Base-by-base conservation (phyloP, 2,113 vertebrate species). In the Cnemophilus loriae region DNA sequence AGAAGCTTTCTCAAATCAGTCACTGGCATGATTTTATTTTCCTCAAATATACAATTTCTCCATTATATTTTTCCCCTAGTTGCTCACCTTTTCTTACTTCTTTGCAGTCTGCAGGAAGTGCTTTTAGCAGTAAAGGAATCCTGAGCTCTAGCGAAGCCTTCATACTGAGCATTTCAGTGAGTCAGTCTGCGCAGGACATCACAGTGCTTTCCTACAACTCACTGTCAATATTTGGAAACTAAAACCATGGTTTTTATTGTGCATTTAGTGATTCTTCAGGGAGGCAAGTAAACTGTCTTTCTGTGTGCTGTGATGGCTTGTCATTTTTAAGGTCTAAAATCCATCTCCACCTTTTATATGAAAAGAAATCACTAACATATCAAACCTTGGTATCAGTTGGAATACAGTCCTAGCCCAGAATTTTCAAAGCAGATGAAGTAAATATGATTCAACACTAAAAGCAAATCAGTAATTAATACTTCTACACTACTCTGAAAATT, bases 321-420 rank as follows among this genome's bases (percentile, higher is more conserved):
- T 77, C 24, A 87, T 89, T 89, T 91, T 65, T 52, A 81, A 81
- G 64, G 28, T n/a, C 56, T 27, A 60, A 91, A 91, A 56, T 37
- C 10, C 37, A 81, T 27, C 42, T 52, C 24, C 41, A 64, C 3
- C 23, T 80, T 39, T 73, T 26, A 46, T 4, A 13, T 16, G n/a
- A 35, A 63, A 86, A 70, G 26, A 60, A 73, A 81, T 42, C 19
- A 41, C 14, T 44, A 33, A 33, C 13, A 60, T 64, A 55, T 18
- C 35, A 73, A 80, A 79, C 28, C 32, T 77, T 44, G 21, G 5
- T 56, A 81, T 52, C 61, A 80, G 55, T 13, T 61, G 30, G 56
- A 84, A 89, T 57, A 59, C 32, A 76, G 18, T 39, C 16, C 27
- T 49, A 61, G 73, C 21, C 41, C 23, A 19, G 50, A 21, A 70